Evolutionary conservation across 2,113 vertebrate genomes (phyloP).

Genomic region (Talpa occidentalis): DNA sequence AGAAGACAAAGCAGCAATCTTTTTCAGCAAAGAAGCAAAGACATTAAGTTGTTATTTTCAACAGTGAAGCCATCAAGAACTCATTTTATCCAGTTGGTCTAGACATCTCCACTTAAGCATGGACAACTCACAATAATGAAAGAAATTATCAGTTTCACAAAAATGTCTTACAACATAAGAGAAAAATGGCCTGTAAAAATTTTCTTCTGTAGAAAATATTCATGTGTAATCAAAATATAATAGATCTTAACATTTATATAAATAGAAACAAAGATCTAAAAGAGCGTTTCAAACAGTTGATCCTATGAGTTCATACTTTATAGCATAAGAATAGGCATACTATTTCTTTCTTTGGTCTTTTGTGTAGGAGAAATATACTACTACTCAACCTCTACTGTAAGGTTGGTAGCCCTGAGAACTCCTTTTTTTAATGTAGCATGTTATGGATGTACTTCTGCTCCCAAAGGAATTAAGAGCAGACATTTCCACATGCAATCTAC

Average conservation of each 20-base stretch:
- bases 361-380: conserved; percentile 80
- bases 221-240: conserved; percentile 66
- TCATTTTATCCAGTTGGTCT: conserved; percentile 39
- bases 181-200: conserved; percentile 53
- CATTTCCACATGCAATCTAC: conserved; percentile 72
- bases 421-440: conserved; percentile 74
- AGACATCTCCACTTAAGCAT: conserved; percentile 60
- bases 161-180: conserved; percentile 71
- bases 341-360: neutral
- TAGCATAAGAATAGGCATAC: neutral
- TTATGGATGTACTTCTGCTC: conserved; percentile 52
- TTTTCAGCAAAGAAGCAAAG: conserved; percentile 61
- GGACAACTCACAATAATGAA: conserved; percentile 46
- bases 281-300: conserved; percentile 65
- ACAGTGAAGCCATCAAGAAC: conserved; percentile 57
- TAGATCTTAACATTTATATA: conserved; percentile 63
- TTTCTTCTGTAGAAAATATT: conserved; percentile 72
- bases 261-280: conserved; percentile 63
- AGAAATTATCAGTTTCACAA: conserved; percentile 37
- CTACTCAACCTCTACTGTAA: conserved; percentile 76
- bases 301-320: conserved; percentile 56
- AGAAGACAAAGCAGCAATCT: neutral
- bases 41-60: conserved; percentile 55
- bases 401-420: conserved; percentile 79
- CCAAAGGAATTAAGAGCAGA: conserved; percentile 55